Percentiles rank a stretch among this genome's conserved stretches.
Evolutionary conservation across 2,797 vertebrate species (phyloP).

Genomic region (Ctenochaetus hawaiiensis): DNA sequence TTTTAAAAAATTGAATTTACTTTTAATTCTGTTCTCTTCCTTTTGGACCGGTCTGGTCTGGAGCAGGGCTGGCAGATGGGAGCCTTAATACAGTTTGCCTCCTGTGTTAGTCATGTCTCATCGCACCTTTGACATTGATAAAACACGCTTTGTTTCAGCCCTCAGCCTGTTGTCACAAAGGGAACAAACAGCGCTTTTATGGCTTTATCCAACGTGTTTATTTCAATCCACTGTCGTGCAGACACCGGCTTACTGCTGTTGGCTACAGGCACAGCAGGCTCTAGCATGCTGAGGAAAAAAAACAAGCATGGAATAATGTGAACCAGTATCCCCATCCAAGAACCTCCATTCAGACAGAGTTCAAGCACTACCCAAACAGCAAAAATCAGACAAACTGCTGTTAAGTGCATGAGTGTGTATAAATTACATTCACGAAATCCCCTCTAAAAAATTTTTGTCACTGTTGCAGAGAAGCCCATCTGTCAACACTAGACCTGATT

Average conservation of each 20-base stretch:
- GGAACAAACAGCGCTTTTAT: conserved; percentile 79
- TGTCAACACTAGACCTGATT: conserved; percentile 2
- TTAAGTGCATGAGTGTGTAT: not conserved
- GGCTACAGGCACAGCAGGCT: conserved; percentile 58
- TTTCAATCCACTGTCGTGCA: conserved; percentile 73
- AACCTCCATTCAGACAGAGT: conserved; percentile 49
- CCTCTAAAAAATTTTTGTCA: conserved; percentile 11
- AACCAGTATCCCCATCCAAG: conserved; percentile 26
- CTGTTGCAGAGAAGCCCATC: not conserved
- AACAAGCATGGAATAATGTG: conserved; percentile 66
- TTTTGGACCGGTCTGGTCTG: conserved; percentile 56
- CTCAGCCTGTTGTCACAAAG: conserved; percentile 70
- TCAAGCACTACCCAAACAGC: conserved; percentile 18
- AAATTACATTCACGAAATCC: conserved; percentile 31
- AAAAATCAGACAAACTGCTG: conserved; percentile 13
- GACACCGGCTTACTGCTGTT: conserved; percentile 50
- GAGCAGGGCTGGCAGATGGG: conserved; percentile 70
- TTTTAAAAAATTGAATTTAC: not conserved
- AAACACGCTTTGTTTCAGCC: conserved; percentile 76
- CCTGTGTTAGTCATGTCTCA: conserved; percentile 81
- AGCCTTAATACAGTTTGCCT: conserved; percentile 72
- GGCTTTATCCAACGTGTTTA: conserved; percentile 75
- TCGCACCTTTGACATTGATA: conserved; percentile 77
- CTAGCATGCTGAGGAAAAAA: conserved; percentile 50
- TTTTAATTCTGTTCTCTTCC: conserved; percentile 17